Evolutionary conservation across 2,888 invertebrate species (phyloP).

Genomic region (Himalopsyche kuldschensis): DNA sequence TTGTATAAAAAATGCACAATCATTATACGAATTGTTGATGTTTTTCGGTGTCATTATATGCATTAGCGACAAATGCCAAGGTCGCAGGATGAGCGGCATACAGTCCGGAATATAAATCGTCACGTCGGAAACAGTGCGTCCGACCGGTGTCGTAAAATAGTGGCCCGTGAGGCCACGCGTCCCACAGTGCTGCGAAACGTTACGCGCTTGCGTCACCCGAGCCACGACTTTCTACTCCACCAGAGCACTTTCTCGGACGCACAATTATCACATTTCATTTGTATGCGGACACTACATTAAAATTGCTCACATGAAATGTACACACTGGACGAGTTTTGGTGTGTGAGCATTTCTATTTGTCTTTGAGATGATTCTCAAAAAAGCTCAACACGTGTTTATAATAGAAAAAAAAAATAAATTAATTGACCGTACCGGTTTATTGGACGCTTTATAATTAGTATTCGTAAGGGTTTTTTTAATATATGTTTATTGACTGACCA

Average conservation of each 20-base stretch:
- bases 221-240: neutral
- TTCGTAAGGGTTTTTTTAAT: no score
- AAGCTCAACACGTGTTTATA: no score
- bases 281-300: neutral
- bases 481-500: no score
- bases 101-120: neutral
- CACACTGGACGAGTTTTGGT: no score
- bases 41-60: neutral
- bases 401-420: no score
- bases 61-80: neutral
- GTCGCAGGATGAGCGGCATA: neutral
- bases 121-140: neutral
- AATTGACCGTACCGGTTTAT: no score
- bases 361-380: no score
- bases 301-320: neutral
- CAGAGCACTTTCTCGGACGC: neutral
- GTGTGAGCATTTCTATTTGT: no score
- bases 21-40: no score
- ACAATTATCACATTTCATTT: neutral
- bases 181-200: neutral
- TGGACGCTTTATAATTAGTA: no score
- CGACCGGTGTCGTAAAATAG: neutral
- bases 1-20: no score
- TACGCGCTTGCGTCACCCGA: neutral
- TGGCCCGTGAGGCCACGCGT: neutral